A percentile compares a stretch with the other conserved stretches of the same genome.
These are phyloP conservation scores for Myopa tessellatipennis DNA, from an alignment of 2,888 invertebrate species.

Conservation along the genomic window DNA sequence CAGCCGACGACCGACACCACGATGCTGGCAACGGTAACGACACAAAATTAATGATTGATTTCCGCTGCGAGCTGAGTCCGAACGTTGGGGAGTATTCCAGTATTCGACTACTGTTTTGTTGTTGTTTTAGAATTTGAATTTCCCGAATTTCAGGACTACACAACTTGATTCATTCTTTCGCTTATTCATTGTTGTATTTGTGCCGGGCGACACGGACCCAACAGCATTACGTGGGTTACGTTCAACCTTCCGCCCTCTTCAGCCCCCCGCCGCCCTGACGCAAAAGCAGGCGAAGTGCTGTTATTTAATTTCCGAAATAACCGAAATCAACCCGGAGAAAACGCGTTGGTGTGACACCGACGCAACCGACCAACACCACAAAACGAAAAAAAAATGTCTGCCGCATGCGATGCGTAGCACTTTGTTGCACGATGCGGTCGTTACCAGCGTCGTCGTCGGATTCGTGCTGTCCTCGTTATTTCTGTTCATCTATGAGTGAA, in stretches of 20 bases:
- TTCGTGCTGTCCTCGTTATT: constrained; percentile 31
- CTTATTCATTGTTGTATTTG: not conserved
- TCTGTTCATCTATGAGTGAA: constrained; percentile 52
- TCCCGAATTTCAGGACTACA: not conserved
- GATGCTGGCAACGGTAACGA: constrained; percentile 48
- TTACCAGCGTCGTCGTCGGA: too few species aligned
- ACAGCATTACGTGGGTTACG: not conserved
- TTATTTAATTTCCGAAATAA: constrained; percentile 36
- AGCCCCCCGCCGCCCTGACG: not conserved
- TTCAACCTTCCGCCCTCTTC: not conserved
- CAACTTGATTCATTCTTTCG: not conserved
- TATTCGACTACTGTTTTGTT: not conserved
- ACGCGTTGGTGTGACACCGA: constrained; percentile 21
- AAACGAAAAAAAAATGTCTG: constrained; percentile 27
- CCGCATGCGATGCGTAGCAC: constrained; percentile 37
- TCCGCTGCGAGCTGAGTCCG: constrained; percentile 47
- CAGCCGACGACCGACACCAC: constrained; percentile 24
- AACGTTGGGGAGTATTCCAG: not conserved
- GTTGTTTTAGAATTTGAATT: constrained; percentile 31
- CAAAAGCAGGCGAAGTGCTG: constrained; percentile 5
- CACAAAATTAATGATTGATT: constrained; percentile 57
- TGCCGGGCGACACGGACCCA: not conserved
- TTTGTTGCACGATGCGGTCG: constrained; percentile 40
- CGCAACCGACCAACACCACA: constrained; percentile 18
- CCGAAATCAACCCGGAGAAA: constrained; percentile 33